These are phyloP conservation scores for Enteromius fasciolatus DNA, from an alignment of 2,797 vertebrate species.

Conservation along the genomic window DNA sequence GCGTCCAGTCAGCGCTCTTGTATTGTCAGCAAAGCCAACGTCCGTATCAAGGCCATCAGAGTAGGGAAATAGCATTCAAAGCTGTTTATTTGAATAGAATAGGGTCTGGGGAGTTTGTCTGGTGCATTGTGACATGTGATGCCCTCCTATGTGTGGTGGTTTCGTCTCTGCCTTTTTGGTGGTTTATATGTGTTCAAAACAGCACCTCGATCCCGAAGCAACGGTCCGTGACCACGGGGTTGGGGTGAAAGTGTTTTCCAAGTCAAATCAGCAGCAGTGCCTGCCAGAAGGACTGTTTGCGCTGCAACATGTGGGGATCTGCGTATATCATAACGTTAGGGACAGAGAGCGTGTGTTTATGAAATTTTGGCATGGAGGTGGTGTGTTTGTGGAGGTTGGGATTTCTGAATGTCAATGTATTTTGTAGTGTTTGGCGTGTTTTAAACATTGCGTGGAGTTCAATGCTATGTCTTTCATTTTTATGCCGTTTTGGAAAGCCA, in stretches of 20 bases:
- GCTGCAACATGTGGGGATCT: slow-evolving; percentile 60
- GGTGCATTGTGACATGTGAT: slow-evolving; percentile 26
- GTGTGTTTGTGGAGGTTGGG: slow-evolving; percentile 21
- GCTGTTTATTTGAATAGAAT: slow-evolving; percentile 58
- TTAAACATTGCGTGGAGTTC: neutral
- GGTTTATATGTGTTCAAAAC: slow-evolving; percentile 77
- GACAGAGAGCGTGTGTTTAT: neutral
- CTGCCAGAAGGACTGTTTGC: slow-evolving; percentile 66
- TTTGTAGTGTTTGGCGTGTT: neutral
- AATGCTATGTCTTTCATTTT: slow-evolving; percentile 14
- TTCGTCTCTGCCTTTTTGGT: slow-evolving; percentile 69
- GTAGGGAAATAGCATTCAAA: slow-evolving; percentile 63
- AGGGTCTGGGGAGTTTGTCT: slow-evolving; percentile 44
- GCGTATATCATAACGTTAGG: slow-evolving; percentile 15
- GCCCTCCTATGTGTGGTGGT: slow-evolving; percentile 44
- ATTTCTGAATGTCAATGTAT: neutral
- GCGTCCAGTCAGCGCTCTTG: slow-evolving; percentile 46
- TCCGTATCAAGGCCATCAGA: slow-evolving; percentile 50
- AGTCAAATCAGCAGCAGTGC: slow-evolving; percentile 80
- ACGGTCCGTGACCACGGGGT: slow-evolving; percentile 85
- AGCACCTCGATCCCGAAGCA: slow-evolving; percentile 76
- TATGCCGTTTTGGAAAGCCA: slow-evolving; percentile 2
- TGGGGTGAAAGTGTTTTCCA: slow-evolving; percentile 79
- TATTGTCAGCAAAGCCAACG: slow-evolving; percentile 54
- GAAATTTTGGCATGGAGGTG: neutral